Evolutionary conservation across 2,113 vertebrate genomes (phyloP).

Genomic region (Agelaius tricolor): DNA sequence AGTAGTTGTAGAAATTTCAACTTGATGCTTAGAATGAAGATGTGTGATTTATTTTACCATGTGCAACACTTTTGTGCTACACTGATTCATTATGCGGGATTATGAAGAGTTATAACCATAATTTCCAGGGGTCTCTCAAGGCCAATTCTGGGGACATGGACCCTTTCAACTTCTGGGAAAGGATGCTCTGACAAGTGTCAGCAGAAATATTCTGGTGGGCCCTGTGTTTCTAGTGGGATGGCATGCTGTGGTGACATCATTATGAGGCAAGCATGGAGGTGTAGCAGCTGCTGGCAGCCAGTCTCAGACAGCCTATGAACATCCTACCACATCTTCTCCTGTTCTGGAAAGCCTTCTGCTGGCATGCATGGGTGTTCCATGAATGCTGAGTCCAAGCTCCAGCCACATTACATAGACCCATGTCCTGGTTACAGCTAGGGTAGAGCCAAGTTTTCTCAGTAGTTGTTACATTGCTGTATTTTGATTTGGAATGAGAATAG

Average conservation of each 20-base stretch:
- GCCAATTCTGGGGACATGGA: not conserved
- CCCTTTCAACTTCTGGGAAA: not conserved
- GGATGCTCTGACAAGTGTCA: not conserved
- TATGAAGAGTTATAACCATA: not conserved
- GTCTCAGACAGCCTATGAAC: not conserved
- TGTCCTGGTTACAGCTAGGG: too few species aligned
- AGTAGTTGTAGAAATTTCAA: not conserved
- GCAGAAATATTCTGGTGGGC: not conserved
- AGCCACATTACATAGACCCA: accelerated
- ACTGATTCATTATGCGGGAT: accelerated
- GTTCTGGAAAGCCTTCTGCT: not conserved
- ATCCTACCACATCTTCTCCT: too few species aligned
- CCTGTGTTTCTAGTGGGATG: not conserved
- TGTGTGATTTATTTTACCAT: not conserved
- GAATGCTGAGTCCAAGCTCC: not conserved
- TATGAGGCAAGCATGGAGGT: too few species aligned
- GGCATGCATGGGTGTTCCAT: not conserved
- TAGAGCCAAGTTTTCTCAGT: not conserved
- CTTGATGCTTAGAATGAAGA: not conserved
- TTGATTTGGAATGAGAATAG: not conserved
- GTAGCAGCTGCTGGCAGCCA: not conserved
- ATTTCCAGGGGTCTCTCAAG: not conserved
- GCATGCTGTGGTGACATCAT: too few species aligned
- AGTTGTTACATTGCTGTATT: not conserved
- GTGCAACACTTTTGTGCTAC: not conserved